A percentile compares a stretch with the other conserved stretches of the same genome.
These are phyloP conservation scores for Coptodon rendalli DNA, from an alignment of 2,113 vertebrate species.

Conservation along the genomic window DNA sequence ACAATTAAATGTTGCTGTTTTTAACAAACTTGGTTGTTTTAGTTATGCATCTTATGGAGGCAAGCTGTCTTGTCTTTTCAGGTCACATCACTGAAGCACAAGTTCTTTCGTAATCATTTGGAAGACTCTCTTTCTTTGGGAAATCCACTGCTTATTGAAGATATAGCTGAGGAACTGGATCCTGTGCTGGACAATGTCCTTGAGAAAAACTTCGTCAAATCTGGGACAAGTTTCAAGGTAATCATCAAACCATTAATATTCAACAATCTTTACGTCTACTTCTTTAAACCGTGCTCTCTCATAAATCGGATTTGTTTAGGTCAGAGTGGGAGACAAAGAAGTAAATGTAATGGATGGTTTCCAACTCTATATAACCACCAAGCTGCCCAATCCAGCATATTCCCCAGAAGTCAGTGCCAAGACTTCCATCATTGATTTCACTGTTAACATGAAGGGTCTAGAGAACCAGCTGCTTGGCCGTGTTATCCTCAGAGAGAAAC, in stretches of 20 bases:
- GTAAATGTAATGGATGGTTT: conserved; percentile 81
- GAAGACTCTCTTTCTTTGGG: conserved; percentile 85
- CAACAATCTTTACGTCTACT: neutral
- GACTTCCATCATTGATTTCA: conserved; percentile 86
- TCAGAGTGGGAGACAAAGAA: conserved; percentile 89
- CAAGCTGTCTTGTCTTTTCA: conserved; percentile 27
- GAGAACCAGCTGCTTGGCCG: conserved; percentile 86
- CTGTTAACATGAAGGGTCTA: conserved; percentile 85
- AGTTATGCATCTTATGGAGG: neutral
- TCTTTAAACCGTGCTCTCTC: neutral
- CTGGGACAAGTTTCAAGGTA: conserved; percentile 78
- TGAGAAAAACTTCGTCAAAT: conserved; percentile 87
- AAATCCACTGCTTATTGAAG: conserved; percentile 83
- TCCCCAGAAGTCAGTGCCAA: conserved; percentile 85
- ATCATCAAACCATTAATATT: neutral
- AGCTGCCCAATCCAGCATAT: conserved; percentile 84
- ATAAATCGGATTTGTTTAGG: conserved; percentile 61
- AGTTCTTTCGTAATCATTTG: conserved; percentile 84
- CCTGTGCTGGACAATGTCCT: conserved; percentile 84
- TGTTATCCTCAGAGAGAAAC: conserved; percentile 84
- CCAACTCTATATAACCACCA: conserved; percentile 84
- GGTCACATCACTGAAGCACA: conserved; percentile 87
- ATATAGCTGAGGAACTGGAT: conserved; percentile 84
- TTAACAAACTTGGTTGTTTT: neutral
- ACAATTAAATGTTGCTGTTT: neutral